phyloP scores from a whole-genome alignment of 2,888 invertebrate species.

The Mesorhabditis sp. region DNA sequence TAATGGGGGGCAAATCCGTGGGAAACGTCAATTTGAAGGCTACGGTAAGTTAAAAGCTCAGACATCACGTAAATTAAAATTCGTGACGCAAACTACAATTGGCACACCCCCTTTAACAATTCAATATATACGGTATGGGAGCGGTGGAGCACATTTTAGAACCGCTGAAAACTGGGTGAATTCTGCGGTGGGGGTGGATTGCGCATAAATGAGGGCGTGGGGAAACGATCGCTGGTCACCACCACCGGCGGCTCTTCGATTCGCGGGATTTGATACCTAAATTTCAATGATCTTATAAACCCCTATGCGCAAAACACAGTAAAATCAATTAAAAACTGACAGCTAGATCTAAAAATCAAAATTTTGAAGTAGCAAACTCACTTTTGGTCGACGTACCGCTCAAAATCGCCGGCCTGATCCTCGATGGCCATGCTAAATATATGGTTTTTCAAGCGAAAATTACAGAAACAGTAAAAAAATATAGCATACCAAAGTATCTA shows the following conservation, averaged over 20 bases:
- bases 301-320: not conserved
- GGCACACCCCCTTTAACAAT: no score
- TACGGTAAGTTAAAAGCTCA: no score
- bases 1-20: no score
- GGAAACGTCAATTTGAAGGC: no score
- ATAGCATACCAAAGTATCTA: no score
- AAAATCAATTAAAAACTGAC: no score
- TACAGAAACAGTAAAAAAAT: no score
- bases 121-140: no score
- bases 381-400: conserved; percentile 1
- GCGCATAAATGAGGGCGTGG: not conserved
- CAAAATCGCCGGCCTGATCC: conserved; percentile 3
- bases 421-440: not conserved
- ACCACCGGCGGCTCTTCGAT: conserved; percentile 2
- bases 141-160: not conserved
- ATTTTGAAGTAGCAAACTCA: not conserved
- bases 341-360: no score
- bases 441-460: no score
- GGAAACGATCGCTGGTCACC: not conserved
- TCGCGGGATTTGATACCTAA: not conserved
- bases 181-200: conserved; percentile 2
- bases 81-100: no score
- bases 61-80: no score
- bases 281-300: not conserved
- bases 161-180: not conserved